Evolutionary conservation across 2,113 vertebrate species (phyloP), one percentile per base, ranked within the genome.

Genomic region (Campylomormyrus numenius): DNA sequence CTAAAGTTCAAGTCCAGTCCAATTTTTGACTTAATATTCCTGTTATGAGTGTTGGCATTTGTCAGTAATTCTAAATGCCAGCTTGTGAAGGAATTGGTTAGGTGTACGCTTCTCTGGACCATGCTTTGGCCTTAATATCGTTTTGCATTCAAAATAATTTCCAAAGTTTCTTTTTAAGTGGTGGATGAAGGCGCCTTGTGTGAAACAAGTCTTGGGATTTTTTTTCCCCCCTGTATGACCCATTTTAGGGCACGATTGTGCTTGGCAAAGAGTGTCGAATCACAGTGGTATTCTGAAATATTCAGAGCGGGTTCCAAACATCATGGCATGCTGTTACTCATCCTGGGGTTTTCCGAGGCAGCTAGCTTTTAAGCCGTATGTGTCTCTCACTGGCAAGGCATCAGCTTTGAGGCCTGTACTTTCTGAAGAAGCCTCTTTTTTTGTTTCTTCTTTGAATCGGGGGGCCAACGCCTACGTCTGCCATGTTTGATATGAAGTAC

Each of bases 41-140:
- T 27, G 19, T 85, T 85, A 85, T 85, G 48, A 39, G 49, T 35
- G 85, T 49, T 84, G 89, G 74, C 80, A 35, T 89, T 89, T 84
- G 77, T 85, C 49, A 53, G 80, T 53, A 56, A 21, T 42, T 49
- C 74, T 53, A 89, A 89, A 84, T 52, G 74, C 66, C 88, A 80
- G 48, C 21, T 39, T 50, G 27, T 35, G 45, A 74, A 52, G 24
- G 89, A 84, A 89, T 21, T 27, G 45, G 45, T 17, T 45, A 27
- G 31, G 17, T 89, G 5, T 24, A 19, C 31, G 19, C 5, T 74
- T 85, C 83, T 85, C 48, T 48, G 27, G 50, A 5, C 15, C 48
- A 27, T 31, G 49, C n/a, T 17, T 9, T 15, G 6, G n/a, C 45
- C 31, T 24, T 53, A 21, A 53, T 87, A 27, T 48, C 17, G 7